These are phyloP conservation scores for Rhinella marina DNA, from an alignment of 2,797 vertebrate species.

Conservation along the genomic window DNA sequence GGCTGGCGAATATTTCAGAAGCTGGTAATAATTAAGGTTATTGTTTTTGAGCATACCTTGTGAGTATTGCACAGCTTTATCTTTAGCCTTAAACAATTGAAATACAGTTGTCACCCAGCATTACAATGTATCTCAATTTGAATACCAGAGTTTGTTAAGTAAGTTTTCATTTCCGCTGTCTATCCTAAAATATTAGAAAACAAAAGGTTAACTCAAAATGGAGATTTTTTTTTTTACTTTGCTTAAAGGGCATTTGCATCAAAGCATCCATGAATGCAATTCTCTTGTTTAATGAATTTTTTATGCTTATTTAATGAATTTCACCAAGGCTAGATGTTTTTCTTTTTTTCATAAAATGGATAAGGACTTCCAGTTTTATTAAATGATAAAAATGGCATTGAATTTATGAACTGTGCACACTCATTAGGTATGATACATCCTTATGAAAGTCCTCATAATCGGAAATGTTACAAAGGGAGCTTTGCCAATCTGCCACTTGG, in stretches of 20 bases:
- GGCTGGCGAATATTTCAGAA: background rate
- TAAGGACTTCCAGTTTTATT: constrained; percentile 86
- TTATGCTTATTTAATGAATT: constrained; percentile 99
- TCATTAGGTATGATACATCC: constrained; percentile 98
- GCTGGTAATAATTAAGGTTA: background rate
- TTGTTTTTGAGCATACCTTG: background rate
- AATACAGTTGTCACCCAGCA: background rate
- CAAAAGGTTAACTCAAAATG: constrained; percentile 91
- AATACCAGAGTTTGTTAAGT: constrained; percentile 6
- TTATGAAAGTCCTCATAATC: constrained; percentile 90
- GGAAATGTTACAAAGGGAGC: constrained; percentile 85
- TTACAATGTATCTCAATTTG: background rate
- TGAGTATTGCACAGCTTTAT: background rate
- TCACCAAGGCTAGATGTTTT: constrained; percentile 95
- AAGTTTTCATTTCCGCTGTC: constrained; percentile 63
- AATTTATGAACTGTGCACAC: constrained; percentile 96
- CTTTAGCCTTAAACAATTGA: background rate
- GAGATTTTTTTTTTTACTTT: constrained; percentile 79
- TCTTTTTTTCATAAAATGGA: constrained; percentile 87
- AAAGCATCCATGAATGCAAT: constrained; percentile 84
- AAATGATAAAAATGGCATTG: constrained; percentile 95
- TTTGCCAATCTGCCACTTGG: constrained; percentile 73
- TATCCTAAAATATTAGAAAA: constrained; percentile 82
- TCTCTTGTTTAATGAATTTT: constrained; percentile 98
- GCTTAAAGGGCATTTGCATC: constrained; percentile 86